These are phyloP conservation scores for Solenodon paradoxus DNA, from an alignment of 2,113 vertebrate genomes.

Conservation along the genomic window DNA sequence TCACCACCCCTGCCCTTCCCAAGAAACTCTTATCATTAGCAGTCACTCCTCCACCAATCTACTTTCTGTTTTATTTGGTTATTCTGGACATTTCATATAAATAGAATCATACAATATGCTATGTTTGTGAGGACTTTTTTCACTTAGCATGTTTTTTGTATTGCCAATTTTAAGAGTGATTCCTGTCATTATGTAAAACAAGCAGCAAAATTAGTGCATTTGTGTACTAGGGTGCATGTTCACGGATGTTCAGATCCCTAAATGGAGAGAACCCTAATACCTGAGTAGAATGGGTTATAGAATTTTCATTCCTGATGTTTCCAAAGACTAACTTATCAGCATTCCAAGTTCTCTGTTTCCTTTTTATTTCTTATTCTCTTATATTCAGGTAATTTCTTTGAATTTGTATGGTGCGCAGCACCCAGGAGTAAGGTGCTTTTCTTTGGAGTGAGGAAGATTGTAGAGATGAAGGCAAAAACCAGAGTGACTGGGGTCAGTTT, in stretches of 20 bases:
- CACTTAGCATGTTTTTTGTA: not conserved
- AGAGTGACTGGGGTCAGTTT: not conserved
- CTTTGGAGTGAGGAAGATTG: not conserved
- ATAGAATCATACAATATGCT: not conserved
- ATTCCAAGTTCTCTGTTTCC: not conserved
- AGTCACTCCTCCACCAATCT: not conserved
- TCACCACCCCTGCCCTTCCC: not conserved
- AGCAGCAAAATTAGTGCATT: constrained; percentile 11
- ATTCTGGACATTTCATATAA: not conserved
- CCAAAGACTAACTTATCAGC: not conserved
- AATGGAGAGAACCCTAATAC: not conserved
- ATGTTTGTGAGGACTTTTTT: not conserved
- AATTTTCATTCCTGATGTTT: not conserved
- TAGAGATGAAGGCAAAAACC: not conserved
- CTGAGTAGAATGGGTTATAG: not conserved
- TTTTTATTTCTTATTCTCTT: not conserved
- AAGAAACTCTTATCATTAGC: not conserved
- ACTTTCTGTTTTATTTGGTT: not conserved
- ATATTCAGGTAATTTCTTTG: not conserved
- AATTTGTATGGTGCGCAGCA: not conserved
- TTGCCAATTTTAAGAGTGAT: not conserved
- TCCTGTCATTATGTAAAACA: not conserved
- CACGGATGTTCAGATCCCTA: not conserved
- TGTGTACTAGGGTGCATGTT: not conserved
- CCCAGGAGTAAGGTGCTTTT: not conserved